phyloP scores from a whole-genome alignment of 2,113 vertebrate genomes.

The Larimichthys polyactis region DNA sequence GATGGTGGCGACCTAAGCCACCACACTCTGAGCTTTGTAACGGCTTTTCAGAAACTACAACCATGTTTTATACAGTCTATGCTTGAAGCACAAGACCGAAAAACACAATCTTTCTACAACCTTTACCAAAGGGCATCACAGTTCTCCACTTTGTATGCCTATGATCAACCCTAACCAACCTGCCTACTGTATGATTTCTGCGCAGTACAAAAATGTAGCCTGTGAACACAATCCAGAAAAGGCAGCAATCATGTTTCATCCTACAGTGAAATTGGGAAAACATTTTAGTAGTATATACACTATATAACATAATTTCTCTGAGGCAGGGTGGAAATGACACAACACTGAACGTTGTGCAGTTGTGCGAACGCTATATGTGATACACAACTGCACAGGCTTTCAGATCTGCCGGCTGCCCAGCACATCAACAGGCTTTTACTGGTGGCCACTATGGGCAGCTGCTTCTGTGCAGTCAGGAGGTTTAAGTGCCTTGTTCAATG shows the following conservation, averaged over 20 bases:
- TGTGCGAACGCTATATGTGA: slow-evolving; percentile 3
- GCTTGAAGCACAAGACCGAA: not conserved
- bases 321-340: not conserved
- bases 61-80: too few species aligned
- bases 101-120: not conserved
- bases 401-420: not conserved
- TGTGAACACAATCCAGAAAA: not conserved
- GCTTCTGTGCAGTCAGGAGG: slow-evolving; percentile 11
- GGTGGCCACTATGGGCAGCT: not conserved
- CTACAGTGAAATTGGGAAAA: not conserved
- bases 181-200: not conserved
- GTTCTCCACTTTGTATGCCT: not conserved
- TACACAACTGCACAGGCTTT: not conserved
- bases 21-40: too few species aligned
- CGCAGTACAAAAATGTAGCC: not conserved
- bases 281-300: not conserved
- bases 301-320: not conserved
- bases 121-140: not conserved
- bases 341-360: not conserved
- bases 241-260: not conserved
- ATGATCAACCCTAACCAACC: not conserved
- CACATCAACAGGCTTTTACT: not conserved
- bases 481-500: slow-evolving; percentile 60
- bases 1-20: too few species aligned
- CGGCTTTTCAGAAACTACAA: too few species aligned